Evolutionary conservation across 53 echinoderm and acorn worm species (phyloP).

Genomic region (Paelopatides confundens): DNA sequence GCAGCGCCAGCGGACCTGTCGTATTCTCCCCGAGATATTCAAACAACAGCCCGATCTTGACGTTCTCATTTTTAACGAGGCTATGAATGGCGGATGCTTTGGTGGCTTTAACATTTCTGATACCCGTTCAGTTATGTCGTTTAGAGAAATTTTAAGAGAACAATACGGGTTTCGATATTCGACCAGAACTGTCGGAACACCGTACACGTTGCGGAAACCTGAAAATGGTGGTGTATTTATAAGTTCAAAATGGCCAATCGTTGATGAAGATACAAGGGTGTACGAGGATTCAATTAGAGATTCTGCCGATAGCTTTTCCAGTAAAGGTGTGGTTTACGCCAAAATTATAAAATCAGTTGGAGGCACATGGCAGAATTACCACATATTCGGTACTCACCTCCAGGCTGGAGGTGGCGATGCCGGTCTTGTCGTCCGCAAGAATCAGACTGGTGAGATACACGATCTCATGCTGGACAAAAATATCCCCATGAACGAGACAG

Average conservation of each 20-base stretch:
- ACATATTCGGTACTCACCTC: slow-evolving; percentile 87
- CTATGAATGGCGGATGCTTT: slow-evolving; percentile 94
- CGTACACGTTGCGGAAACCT: slow-evolving; percentile 42
- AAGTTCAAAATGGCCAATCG: slow-evolving; percentile 91
- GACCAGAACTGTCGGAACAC: slow-evolving; percentile 81
- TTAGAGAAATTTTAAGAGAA: slow-evolving; percentile 67
- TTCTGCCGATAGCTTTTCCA: slow-evolving; percentile 63
- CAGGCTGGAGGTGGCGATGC: slow-evolving; percentile 50
- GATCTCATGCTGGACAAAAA: slow-evolving; percentile 59
- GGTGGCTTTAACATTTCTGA: slow-evolving; percentile 61
- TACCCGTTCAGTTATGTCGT: slow-evolving; percentile 59
- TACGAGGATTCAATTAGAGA: slow-evolving; percentile 51
- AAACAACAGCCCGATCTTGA: slow-evolving; percentile 79
- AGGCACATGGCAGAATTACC: slow-evolving; percentile 53
- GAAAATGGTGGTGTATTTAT: slow-evolving; percentile 92
- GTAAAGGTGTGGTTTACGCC: slow-evolving; percentile 84
- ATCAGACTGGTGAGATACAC: slow-evolving; percentile 69
- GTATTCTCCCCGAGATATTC: slow-evolving; percentile 66
- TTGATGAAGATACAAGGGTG: slow-evolving; percentile 60
- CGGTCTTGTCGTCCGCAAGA: slow-evolving; percentile 36
- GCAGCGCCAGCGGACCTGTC: slow-evolving; percentile 93
- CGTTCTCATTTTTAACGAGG: slow-evolving; percentile 85
- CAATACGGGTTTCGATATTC: slow-evolving; percentile 80
- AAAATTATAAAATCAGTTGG: slow-evolving; percentile 73
- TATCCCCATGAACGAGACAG: slow-evolving; percentile 64